Percentiles rank a stretch among this genome's conserved stretches.
Conservation (phyloP, 2,888 invertebrate species). For the Apoda limacodes region DNA sequence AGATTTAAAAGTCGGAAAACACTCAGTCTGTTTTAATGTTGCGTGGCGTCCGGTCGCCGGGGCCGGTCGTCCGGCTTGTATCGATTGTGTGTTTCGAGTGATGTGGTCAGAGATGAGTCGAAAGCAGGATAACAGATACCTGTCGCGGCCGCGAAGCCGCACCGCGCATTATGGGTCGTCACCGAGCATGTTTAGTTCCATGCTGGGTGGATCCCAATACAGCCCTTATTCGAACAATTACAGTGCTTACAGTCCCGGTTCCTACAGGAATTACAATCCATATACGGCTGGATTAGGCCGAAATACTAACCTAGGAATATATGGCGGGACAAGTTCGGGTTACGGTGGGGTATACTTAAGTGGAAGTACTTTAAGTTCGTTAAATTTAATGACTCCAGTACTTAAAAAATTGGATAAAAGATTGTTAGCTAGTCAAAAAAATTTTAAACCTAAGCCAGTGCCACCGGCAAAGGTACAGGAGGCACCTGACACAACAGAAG, state of each 20-base stretch:
- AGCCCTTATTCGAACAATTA: conserved; percentile 47
- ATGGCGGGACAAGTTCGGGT: conserved; percentile 74
- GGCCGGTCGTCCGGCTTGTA: background rate
- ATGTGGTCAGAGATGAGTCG: conserved; percentile 57
- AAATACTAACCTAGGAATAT: conserved; percentile 58
- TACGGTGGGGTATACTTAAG: conserved; percentile 78
- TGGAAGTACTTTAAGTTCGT: conserved; percentile 66
- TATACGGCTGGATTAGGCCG: conserved; percentile 54
- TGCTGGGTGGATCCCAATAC: conserved; percentile 43
- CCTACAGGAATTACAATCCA: conserved; percentile 57
- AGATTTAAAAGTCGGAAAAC: conserved; percentile 43
- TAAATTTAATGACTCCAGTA: conserved; percentile 69
- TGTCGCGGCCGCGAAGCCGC: conserved; percentile 52
- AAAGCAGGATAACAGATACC: conserved; percentile 48
- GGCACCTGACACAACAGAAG: conserved; percentile 20
- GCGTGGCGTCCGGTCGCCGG: conserved; percentile 39
- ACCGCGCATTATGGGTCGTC: conserved; percentile 55
- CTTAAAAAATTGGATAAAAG: conserved; percentile 61
- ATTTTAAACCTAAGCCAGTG: conserved; percentile 57
- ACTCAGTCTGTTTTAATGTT: conserved; percentile 52
- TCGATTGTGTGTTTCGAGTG: conserved; percentile 22
- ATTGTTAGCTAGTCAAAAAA: conserved; percentile 58
- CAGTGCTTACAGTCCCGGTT: conserved; percentile 42
- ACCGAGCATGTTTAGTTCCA: conserved; percentile 53
- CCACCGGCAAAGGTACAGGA: conserved; percentile 43